These are phyloP conservation scores for Mesocricetus auratus DNA, from an alignment of 2,113 vertebrate genomes.

Conservation along the genomic window DNA sequence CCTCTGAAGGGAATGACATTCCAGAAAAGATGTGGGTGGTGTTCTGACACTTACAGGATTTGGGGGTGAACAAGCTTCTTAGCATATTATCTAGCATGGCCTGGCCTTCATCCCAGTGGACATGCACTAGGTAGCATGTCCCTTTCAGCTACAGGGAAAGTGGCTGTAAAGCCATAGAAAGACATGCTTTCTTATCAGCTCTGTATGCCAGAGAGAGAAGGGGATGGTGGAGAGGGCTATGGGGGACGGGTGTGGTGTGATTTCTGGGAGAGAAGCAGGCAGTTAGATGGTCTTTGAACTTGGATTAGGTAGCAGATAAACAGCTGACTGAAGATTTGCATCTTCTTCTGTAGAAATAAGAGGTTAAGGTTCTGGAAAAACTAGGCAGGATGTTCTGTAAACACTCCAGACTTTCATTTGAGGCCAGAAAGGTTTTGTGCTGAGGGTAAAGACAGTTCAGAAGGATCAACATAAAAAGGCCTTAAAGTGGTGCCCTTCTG, in stretches of 20 bases:
- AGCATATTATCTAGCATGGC: neutral
- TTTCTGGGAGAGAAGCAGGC: neutral
- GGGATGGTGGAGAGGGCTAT: neutral
- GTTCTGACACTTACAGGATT: neutral
- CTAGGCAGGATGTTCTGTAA: neutral
- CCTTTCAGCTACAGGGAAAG: neutral
- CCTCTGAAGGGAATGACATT: neutral
- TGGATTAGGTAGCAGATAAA: neutral
- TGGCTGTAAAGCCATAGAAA: neutral
- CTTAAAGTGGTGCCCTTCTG: neutral
- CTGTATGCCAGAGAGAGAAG: neutral
- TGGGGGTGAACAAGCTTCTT: neutral
- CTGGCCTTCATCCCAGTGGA: neutral
- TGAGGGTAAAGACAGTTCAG: neutral
- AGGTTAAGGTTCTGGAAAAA: neutral
- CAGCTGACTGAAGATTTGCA: neutral
- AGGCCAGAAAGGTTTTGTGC: neutral
- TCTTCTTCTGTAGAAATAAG: neutral
- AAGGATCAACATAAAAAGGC: neutral
- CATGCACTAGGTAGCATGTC: neutral
- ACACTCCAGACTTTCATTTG: neutral
- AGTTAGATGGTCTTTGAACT: neutral
- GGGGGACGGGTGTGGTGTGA: neutral
- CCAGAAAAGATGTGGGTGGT: neutral
- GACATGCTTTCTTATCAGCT: neutral